Percentiles rank a stretch among this genome's conserved stretches.
Conservation (phyloP, 92 coral and sea anemone genomes). For the Hydrozoanthus gracilis region DNA sequence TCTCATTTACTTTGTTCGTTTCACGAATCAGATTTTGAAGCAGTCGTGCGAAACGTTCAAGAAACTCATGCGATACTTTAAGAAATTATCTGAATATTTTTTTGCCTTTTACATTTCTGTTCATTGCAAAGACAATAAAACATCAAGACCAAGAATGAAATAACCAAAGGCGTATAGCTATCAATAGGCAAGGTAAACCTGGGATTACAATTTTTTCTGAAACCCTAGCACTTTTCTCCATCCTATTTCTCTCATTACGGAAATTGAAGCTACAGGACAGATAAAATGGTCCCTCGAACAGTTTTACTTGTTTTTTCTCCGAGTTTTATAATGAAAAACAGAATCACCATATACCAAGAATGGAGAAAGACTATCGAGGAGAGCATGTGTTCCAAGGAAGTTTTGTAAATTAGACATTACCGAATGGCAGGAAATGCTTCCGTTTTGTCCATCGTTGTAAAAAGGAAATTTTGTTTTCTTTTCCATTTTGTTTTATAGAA, state of each 20-base stretch:
- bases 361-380: background rate
- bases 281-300: background rate
- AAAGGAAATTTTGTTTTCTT: background rate
- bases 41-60: too few species aligned
- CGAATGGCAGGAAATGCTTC: background rate
- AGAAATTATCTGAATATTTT: too few species aligned
- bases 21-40: too few species aligned
- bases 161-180: background rate
- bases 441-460: too few species aligned
- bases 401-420: background rate
- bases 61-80: too few species aligned
- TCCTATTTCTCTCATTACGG: background rate
- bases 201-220: background rate
- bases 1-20: too few species aligned
- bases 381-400: too few species aligned
- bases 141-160: background rate
- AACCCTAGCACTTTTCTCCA: background rate
- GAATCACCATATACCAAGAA: background rate
- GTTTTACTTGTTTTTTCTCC: background rate
- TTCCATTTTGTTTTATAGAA: background rate
- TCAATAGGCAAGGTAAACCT: background rate
- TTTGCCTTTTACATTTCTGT: too few species aligned
- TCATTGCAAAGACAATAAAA: background rate
- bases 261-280: background rate
- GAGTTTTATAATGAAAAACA: background rate